Conservation (phyloP, 2,797 vertebrate species). For the Eulemur albifrons region DNA sequence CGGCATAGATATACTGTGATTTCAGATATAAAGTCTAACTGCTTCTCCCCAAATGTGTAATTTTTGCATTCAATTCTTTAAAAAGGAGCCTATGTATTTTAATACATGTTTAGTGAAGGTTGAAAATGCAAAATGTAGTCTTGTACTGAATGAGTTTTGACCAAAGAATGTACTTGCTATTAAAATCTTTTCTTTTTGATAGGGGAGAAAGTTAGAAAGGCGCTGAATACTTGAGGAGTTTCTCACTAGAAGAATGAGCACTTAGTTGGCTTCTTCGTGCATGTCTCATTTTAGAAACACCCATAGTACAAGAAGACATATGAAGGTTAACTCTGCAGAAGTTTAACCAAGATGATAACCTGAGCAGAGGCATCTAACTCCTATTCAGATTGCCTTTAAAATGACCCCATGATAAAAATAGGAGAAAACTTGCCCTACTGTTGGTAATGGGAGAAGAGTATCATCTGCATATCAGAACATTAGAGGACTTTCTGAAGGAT, state of each 20-base stretch:
- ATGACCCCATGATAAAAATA: neutral
- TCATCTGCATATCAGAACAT: neutral
- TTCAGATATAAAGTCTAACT: neutral
- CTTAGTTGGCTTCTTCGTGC: neutral
- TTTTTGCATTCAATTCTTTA: neutral
- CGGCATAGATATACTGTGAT: neutral
- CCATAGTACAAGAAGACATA: neutral
- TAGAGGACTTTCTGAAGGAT: neutral
- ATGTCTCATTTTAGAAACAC: neutral
- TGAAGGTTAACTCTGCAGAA: neutral
- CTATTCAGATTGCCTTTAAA: neutral
- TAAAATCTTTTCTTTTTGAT: neutral
- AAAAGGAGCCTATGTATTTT: neutral
- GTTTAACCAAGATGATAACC: neutral
- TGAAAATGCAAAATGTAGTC: conserved; percentile 2
- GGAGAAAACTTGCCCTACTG: neutral
- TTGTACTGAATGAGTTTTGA: neutral
- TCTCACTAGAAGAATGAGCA: neutral
- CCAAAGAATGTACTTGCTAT: neutral
- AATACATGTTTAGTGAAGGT: neutral
- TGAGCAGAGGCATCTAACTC: neutral
- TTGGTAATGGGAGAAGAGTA: neutral
- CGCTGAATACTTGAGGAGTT: neutral
- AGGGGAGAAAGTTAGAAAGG: neutral
- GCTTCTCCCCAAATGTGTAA: neutral